phyloP scores from a whole-genome alignment of 2,797 vertebrate genomes.

The Xenops minutus region DNA sequence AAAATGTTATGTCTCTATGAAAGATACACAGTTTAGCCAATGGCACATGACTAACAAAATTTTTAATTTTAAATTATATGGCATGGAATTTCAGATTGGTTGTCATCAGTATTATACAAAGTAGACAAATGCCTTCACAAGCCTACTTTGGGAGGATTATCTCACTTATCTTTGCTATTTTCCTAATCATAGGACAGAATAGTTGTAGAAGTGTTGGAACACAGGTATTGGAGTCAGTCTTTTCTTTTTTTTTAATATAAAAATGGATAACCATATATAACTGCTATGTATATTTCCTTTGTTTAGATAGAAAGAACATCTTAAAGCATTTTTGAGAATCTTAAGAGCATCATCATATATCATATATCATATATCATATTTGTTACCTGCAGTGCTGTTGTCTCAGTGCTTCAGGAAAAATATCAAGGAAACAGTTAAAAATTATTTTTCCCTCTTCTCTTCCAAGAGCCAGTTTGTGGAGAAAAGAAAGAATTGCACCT shows the following conservation, averaged over 20 bases:
- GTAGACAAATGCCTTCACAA: neutral
- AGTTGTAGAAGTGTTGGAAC: neutral
- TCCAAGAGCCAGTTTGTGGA: neutral
- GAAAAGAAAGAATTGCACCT: neutral
- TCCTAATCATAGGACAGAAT: neutral
- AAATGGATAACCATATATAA: neutral
- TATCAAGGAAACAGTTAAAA: neutral
- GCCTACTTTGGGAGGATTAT: neutral
- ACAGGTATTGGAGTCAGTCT: neutral
- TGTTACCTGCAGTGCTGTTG: neutral
- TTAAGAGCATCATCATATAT: neutral
- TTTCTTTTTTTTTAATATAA: neutral
- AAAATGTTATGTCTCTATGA: neutral
- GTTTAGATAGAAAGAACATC: neutral
- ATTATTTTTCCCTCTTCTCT: neutral
- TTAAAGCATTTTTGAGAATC: neutral
- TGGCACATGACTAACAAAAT: neutral
- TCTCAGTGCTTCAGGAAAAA: fast-evolving
- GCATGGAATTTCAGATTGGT: neutral
- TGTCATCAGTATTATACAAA: neutral
- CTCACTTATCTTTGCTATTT: neutral
- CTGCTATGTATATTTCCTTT: neutral
- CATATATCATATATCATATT: neutral
- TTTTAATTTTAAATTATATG: neutral
- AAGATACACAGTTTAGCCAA: neutral